A percentile compares a stretch with the other conserved stretches of the same genome.
phyloP scores from a whole-genome alignment of 2,113 vertebrate species.

The Brachypodius melanocephalos region DNA sequence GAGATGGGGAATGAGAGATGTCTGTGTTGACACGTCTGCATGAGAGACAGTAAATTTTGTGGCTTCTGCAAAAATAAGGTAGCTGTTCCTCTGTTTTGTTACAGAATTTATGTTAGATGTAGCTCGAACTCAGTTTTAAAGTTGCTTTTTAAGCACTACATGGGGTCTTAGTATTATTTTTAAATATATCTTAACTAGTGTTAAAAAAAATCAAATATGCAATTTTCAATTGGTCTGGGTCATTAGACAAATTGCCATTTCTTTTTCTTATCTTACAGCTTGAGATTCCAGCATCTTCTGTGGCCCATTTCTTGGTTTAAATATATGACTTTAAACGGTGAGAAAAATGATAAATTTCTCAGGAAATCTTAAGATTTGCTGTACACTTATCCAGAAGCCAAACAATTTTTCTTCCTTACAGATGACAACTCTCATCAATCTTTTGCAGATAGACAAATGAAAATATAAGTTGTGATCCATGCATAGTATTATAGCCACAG shows the following conservation, averaged over 20 bases:
- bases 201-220: background rate
- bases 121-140: background rate
- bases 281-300: background rate
- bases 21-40: background rate
- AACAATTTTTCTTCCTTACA: slow-evolving; percentile 65
- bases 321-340: slow-evolving; percentile 21
- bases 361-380: slow-evolving; percentile 33
- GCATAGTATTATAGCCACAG: slow-evolving; percentile 37
- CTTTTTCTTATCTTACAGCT: background rate
- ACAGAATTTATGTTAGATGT: background rate
- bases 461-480: slow-evolving; percentile 54
- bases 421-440: slow-evolving; percentile 58
- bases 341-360: slow-evolving; percentile 34
- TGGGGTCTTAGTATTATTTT: background rate
- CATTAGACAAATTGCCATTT: background rate
- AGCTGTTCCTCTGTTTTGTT: background rate
- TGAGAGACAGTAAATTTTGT: background rate
- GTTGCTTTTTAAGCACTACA: background rate
- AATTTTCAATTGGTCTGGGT: background rate
- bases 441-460: slow-evolving; percentile 62
- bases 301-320: slow-evolving; percentile 6
- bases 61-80: background rate
- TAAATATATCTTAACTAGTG: background rate
- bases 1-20: background rate
- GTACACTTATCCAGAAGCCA: slow-evolving; percentile 43